Base-by-base conservation (phyloP, 2,797 vertebrate genomes). In the Rhincodon typus region DNA sequence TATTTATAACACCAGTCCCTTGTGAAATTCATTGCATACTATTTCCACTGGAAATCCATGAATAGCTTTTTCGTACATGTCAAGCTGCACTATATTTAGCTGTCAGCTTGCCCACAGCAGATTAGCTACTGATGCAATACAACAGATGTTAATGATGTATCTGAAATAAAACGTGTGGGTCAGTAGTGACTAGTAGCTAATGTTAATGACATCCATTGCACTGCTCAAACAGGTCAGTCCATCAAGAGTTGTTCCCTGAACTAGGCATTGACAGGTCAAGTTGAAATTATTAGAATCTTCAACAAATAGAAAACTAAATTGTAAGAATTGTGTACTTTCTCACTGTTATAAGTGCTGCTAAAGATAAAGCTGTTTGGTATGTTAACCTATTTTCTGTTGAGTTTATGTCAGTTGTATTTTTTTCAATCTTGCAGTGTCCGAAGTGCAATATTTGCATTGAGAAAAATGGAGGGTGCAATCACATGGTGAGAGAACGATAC, bases 381-480 rank as follows among this genome's bases (percentile, higher is more conserved):
- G 38, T 38, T 67, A 38, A 67, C 66, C 25, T 87, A 96, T 96
- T 90, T 96, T 97, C 96, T 98, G 94, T 97, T 13, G 46, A 95
- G 8, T 4, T 57, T 21, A 4, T 98, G 97, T 96, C 69, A 67
- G 69, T 42, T 93, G n/a, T 21, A 69, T 96, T 19, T 95, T 95
- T 42, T 96, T 42, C 96, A 66, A 95, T 87, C 62, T 79, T 96
- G 95, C 96, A 99, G 99, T 99, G 99, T 98, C 99, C 99, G 74
- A 99, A 99, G 98, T 99, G 99, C 98, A 99, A 99, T 99, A 99
- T 99, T 98, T 99, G 99, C 98, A 99, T 99, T 97, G 99, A 99
- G 98, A 99, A 99, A 98, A 99, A 99, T 1, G 99, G 99, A 97
- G 99, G 99, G 96, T 99, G 99, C 97, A 99, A 99, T 98, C 99